phyloP scores from a whole-genome alignment of 2,888 invertebrate species.

The Xestia c-nigrum region DNA sequence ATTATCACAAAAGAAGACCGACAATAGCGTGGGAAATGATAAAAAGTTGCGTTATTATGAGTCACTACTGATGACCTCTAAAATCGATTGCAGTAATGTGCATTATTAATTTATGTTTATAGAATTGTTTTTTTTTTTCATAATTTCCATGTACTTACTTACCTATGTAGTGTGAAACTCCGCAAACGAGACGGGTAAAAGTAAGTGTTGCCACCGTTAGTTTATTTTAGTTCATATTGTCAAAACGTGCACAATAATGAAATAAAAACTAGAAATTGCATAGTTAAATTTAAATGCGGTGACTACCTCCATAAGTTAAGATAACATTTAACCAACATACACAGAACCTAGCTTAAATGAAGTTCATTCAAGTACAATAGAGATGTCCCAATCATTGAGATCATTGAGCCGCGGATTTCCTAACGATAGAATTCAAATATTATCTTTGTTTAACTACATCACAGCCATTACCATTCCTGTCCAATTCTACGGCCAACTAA shows the following conservation, averaged over 20 bases:
- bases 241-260: not conserved
- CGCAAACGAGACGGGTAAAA: not conserved
- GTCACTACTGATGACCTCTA: slow-evolving; percentile 34
- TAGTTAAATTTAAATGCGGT: no score
- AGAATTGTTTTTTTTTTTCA: not conserved
- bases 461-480: slow-evolving; percentile 75
- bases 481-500: slow-evolving; percentile 74
- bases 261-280: no score
- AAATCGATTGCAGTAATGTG: slow-evolving; percentile 15
- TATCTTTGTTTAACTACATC: slow-evolving; percentile 73
- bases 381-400: slow-evolving; percentile 35
- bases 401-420: slow-evolving; percentile 39
- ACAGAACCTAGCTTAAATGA: slow-evolving; percentile 23
- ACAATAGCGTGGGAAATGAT: slow-evolving; percentile 44
- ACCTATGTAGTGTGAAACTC: not conserved
- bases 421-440: slow-evolving; percentile 56
- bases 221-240: not conserved
- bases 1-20: slow-evolving; percentile 40
- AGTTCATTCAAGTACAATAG: slow-evolving; percentile 46
- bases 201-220: not conserved
- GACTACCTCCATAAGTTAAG: not conserved
- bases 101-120: not conserved
- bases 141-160: not conserved
- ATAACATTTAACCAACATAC: not conserved
- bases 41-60: slow-evolving; percentile 31